Percentiles rank a stretch among this genome's conserved stretches.
These are phyloP conservation scores for Papilio xuthus DNA, from an alignment of 1,140 invertebrate species.

Conservation along the genomic window DNA sequence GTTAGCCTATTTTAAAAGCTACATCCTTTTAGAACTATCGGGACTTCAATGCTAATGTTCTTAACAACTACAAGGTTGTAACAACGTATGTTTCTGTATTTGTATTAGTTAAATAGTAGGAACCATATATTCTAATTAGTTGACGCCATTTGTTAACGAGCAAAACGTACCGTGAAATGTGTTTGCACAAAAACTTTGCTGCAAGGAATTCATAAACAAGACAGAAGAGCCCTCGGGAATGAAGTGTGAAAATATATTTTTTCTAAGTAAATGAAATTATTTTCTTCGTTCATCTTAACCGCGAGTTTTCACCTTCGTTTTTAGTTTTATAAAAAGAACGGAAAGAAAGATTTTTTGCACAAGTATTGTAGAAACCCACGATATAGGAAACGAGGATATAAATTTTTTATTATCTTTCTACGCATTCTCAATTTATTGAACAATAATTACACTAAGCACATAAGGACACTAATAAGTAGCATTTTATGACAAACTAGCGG, in stretches of 20 bases:
- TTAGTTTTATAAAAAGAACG: no score
- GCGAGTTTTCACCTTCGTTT: neutral
- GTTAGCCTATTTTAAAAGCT: neutral
- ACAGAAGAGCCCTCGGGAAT: neutral
- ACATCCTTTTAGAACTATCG: no score
- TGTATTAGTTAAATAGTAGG: neutral
- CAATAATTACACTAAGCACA: no score
- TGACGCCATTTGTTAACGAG: neutral
- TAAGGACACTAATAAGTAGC: no score
- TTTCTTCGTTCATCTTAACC: neutral
- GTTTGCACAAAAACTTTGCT: conserved; percentile 1
- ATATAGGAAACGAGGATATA: no score
- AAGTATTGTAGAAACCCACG: no score
- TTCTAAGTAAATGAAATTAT: neutral
- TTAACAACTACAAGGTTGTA: neutral
- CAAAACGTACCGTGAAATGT: conserved; percentile 6
- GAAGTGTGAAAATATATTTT: neutral
- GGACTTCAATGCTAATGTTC: neutral
- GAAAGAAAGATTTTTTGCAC: no score
- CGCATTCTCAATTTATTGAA: no score
- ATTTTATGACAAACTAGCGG: no score
- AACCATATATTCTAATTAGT: conserved; percentile 20
- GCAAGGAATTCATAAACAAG: neutral
- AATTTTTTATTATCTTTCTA: no score
- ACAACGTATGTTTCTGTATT: conserved; percentile 1